A percentile compares a stretch with the other conserved stretches of the same genome.
Evolutionary conservation across 1,140 invertebrate species (phyloP).

Genomic region (Hylaeus volcanicus): DNA sequence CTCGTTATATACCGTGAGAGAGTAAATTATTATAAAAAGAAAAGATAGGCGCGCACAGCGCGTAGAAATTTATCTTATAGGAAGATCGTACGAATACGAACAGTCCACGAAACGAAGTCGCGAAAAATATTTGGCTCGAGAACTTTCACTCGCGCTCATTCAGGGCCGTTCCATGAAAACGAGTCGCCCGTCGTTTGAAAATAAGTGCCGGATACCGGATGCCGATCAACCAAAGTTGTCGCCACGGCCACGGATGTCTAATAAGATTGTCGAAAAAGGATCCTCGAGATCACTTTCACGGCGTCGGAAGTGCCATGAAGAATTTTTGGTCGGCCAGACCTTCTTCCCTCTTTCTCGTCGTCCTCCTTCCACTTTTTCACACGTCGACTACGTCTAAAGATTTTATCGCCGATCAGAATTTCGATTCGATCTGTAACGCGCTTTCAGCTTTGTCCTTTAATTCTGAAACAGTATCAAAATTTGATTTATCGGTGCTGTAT

Average conservation of each 20-base stretch:
- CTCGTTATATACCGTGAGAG: no score
- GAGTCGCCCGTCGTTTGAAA: slow-evolving; percentile 14
- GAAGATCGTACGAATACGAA: slow-evolving; percentile 15
- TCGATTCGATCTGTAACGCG: no score
- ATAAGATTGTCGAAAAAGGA: slow-evolving; percentile 8
- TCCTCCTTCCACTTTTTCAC: slow-evolving; percentile 79
- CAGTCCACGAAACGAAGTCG: slow-evolving; percentile 47
- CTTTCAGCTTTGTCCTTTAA: no score
- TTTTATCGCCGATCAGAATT: slow-evolving; percentile 73
- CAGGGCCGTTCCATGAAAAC: slow-evolving; percentile 64
- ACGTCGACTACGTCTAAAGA: no score
- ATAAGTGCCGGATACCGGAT: slow-evolving; percentile 4
- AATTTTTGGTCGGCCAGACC: background rate
- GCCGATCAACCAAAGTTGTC: background rate
- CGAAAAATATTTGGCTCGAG: slow-evolving; percentile 69
- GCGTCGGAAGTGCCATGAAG: slow-evolving; percentile 17
- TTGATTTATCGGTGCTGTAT: no score
- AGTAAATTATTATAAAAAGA: background rate
- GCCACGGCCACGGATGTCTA: background rate
- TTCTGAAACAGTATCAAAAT: no score
- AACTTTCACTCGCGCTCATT: slow-evolving; percentile 72
- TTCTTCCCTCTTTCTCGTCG: slow-evolving; percentile 79
- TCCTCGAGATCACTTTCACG: slow-evolving; percentile 32
- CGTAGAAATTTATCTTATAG: slow-evolving; percentile 27
- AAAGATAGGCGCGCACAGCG: background rate